phyloP scores from a whole-genome alignment of 2,797 vertebrate species.

The Anguilla pacifica region DNA sequence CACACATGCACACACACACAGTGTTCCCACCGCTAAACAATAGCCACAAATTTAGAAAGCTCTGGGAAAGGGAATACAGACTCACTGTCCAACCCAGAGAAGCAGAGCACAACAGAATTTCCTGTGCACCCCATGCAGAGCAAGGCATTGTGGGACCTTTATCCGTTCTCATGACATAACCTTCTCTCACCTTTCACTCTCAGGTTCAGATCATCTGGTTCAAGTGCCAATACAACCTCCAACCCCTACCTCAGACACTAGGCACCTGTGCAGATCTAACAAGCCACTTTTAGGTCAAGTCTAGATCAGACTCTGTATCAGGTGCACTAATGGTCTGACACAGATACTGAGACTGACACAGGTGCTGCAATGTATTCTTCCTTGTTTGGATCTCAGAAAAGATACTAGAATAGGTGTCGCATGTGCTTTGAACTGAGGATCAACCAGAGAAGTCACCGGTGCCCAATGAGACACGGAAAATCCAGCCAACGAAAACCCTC shows the following conservation, averaged over 20 bases:
- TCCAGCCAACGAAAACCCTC: neutral
- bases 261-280: neutral
- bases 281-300: neutral
- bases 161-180: constrained; percentile 13
- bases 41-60: constrained; percentile 36
- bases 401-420: neutral
- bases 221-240: neutral
- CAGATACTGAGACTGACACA: neutral
- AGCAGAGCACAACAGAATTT: neutral
- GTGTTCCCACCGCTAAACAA: constrained; percentile 14
- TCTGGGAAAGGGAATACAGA: constrained; percentile 31
- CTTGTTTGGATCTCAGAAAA: neutral
- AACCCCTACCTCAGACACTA: neutral
- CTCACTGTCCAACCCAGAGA: constrained; percentile 14
- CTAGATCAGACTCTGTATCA: neutral
- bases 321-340: neutral
- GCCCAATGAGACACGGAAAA: neutral
- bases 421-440: neutral
- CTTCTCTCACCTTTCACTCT: neutral
- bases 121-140: constrained; percentile 24
- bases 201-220: neutral
- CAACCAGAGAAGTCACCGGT: neutral
- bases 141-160: constrained; percentile 21
- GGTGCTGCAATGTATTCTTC: neutral
- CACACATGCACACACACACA: constrained; percentile 4